phyloP scores from a whole-genome alignment of 2,113 vertebrate species.

The Hylia prasina region DNA sequence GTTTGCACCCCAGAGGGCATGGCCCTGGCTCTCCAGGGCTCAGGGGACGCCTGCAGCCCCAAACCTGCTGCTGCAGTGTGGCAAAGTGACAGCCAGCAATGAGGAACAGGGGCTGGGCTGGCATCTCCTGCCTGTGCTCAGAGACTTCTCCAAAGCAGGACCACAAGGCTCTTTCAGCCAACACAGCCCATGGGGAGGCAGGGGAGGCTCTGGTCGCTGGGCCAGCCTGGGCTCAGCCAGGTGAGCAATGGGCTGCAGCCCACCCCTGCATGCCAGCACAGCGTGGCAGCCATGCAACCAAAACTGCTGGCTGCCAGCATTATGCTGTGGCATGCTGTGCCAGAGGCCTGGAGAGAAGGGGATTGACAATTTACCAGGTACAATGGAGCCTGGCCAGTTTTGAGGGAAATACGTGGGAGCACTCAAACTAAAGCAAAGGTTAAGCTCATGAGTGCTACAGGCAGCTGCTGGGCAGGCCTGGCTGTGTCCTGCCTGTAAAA shows the following conservation, averaged over 20 bases:
- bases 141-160: background rate
- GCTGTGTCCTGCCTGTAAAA: background rate
- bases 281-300: background rate
- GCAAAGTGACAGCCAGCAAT: background rate
- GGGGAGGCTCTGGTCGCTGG: background rate
- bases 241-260: background rate
- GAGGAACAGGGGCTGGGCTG: background rate
- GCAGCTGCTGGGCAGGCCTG: background rate
- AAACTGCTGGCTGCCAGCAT: background rate
- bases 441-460: fast-evolving
- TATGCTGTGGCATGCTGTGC: background rate
- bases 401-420: background rate
- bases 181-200: background rate
- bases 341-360: background rate
- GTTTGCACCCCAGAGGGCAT: background rate
- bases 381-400: background rate
- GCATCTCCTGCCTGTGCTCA: background rate
- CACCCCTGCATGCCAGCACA: fast-evolving
- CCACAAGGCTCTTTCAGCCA: background rate
- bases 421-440: fast-evolving
- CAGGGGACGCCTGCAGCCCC: background rate
- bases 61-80: background rate
- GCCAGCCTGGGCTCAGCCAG: background rate
- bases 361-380: background rate
- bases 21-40: background rate